A percentile compares a stretch with the other conserved stretches of the same genome.
These are phyloP conservation scores for Chaenodraco wilsoni DNA, from an alignment of 2,797 vertebrate genomes.

Conservation along the genomic window DNA sequence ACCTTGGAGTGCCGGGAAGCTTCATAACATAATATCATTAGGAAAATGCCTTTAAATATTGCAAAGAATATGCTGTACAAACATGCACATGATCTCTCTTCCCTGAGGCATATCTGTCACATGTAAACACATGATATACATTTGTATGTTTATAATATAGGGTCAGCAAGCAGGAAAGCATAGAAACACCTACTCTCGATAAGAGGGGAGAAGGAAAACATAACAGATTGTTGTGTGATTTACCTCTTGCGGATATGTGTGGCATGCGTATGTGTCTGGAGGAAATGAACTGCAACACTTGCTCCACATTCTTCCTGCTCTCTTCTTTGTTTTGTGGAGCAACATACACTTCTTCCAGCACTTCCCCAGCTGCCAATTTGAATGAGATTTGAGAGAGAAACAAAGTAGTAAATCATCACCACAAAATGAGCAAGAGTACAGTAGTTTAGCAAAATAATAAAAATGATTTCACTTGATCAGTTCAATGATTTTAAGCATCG, in stretches of 20 bases:
- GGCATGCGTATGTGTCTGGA: slow-evolving; percentile 96
- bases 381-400: slow-evolving; percentile 22
- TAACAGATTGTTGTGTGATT: neutral
- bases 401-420: neutral
- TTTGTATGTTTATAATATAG: neutral
- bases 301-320: slow-evolving; percentile 94
- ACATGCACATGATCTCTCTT: neutral
- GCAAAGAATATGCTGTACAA: neutral
- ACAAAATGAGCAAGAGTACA: neutral
- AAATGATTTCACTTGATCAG: too few relatives aligned
- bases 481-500: too few relatives aligned
- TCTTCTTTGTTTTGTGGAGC: slow-evolving; percentile 89
- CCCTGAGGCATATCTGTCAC: neutral
- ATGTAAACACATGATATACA: neutral
- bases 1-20: neutral
- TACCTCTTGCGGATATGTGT: slow-evolving; percentile 94
- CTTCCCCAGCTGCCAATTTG: slow-evolving; percentile 89
- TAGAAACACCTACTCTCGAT: neutral
- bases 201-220: neutral
- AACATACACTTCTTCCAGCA: slow-evolving; percentile 84
- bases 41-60: neutral
- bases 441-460: neutral
- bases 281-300: slow-evolving; percentile 93
- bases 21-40: neutral
- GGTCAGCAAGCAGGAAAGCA: neutral